Evolutionary conservation across 2,888 invertebrate species (phyloP), one percentile per base, ranked within the genome.

Genomic region (Platypus cylindrus): DNA sequence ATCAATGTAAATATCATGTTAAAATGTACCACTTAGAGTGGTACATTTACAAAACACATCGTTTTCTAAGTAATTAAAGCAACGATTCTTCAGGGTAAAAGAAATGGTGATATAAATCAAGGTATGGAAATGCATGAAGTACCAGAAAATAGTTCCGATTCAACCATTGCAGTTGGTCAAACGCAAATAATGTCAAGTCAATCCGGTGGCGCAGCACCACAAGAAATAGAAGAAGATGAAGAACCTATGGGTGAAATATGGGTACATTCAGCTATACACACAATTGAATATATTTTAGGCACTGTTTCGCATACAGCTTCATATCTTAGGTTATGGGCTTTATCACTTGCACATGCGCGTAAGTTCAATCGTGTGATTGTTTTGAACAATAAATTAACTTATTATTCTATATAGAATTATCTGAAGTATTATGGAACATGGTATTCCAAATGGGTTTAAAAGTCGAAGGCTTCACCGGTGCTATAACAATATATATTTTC

Each of bases 271-370:
- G 81, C 78, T 12, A 95, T 95, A 51, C 94, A 95, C 63, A 95
- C 95, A 2, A 93, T 95, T 41, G 95, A 95, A 66, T 97, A 89
- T 55, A 89, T 91, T 44, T 73, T 95, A 43, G 91, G 93, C 52
- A 93, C 93, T 38, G 81, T 97, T 46, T 94, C 94, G 0, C 93
- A 97, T 58, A 95, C 95, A 0, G 95, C 95, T 1, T 94, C 93
- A 0, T 95, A 95, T 59, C 73, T 95, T 25, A 85, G 95, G 52
- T 68, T 97, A 44, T 95, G 95, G 95, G 95, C 95, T 7, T 64
- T 97, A 49, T 93, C 93, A 29, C 69, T 95, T 40, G 95, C 95
- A 48, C 95, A 95, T 65, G 85, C 89, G 41, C 89, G 89, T 87
- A 69, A 70, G 78, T 75, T 34, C 18, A 14, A 25, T 5, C 17